Base-by-base conservation (phyloP, 2,888 invertebrate species). In the Drosophila mettleri region DNA sequence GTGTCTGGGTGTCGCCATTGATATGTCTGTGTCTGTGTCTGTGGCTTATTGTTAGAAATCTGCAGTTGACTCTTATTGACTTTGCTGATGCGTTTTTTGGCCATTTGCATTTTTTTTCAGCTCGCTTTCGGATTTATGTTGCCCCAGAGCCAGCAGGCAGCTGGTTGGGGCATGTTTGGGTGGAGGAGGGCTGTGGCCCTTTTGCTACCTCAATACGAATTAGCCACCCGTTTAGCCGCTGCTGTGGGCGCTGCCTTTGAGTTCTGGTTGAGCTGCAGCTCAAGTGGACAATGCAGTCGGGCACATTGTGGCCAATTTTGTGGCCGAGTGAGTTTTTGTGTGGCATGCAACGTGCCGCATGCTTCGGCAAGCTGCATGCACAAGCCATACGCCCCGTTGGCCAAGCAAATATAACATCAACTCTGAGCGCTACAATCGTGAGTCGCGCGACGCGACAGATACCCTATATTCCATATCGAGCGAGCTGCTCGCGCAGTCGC, bases 231-330 rank as follows among this genome's bases (percentile, higher is more conserved):
- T 20, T 70, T 55, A 57, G 52, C 27, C 14, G 31, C n/a, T 62
- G 18, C 22, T 16, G 33, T 58, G 59, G 60, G 20, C 33, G 20
- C 54, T 38, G 39, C 34, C 39, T 59, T 59, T 69, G 61, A 57
- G 57, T 39, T 62, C 24, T 51, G 48, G 48, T 22, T 22, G 48
- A 33, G 57, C 51, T 54, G 46, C 52, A 39, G 31, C 41, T 36
- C 38, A 68, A 62, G 69, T 62, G 68, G 73, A 62, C 61, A 64
- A 63, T 64, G 67, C 49, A 48, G 48, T 49, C 49, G 22, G 43
- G 45, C 53, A 57, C 67, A 75, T 79, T 81, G 86, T 83, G 67
- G 60, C 62, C 57, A 45, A 81, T 85, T 82, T 82, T 55, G 78
- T 85, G 82, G 81, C 53, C 78, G 72, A 78, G 57, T 87, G 87